Percentiles rank a stretch among this genome's conserved stretches.
These are phyloP conservation scores for Chelonoidis abingdonii DNA, from an alignment of 2,113 vertebrate species.

Conservation along the genomic window DNA sequence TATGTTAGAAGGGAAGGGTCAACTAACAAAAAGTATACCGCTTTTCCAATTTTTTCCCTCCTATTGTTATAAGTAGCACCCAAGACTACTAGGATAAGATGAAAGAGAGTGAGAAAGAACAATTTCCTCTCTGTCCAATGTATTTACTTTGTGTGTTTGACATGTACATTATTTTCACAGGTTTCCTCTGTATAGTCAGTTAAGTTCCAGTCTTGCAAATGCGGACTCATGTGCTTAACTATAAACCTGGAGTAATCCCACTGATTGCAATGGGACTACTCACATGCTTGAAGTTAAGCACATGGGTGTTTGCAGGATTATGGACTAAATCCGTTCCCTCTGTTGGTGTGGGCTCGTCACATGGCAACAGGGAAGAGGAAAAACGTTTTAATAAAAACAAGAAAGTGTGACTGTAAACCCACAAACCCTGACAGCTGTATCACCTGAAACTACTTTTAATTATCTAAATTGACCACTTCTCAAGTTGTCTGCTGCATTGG, in stretches of 20 bases:
- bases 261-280: background rate
- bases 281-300: background rate
- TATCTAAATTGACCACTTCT: background rate
- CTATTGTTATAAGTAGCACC: background rate
- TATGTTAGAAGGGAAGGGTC: background rate
- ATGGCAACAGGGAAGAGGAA: background rate
- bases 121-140: fast-evolving
- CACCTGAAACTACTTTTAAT: background rate
- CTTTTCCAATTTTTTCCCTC: background rate
- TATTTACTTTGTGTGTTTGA: background rate
- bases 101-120: background rate
- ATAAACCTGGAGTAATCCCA: fast-evolving
- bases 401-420: background rate
- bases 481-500: background rate
- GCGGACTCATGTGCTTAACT: background rate
- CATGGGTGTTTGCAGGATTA: background rate
- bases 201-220: background rate
- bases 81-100: background rate
- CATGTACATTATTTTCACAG: fast-evolving
- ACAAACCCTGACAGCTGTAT: background rate
- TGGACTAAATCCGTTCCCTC: background rate
- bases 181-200: background rate
- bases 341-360: background rate
- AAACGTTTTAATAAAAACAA: background rate
- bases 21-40: background rate